Percentiles rank a stretch among this genome's conserved stretches.
phyloP scores from a whole-genome alignment of 2,113 vertebrate species.

The Lepus timidus region DNA sequence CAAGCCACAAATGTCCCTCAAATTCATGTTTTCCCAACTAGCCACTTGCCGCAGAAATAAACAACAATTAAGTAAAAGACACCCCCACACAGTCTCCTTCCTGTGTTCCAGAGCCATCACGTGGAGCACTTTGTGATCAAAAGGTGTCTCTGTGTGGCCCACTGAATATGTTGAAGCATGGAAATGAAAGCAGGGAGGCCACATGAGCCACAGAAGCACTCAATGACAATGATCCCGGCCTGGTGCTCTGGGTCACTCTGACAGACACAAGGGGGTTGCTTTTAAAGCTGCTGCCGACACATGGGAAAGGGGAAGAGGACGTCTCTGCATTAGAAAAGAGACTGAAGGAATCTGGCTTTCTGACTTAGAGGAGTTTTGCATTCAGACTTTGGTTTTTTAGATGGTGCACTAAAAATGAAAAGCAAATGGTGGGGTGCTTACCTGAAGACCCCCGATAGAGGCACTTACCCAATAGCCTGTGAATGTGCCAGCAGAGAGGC shows the following conservation, averaged over 20 bases:
- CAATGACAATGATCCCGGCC: conserved; percentile 72
- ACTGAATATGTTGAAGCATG: conserved; percentile 71
- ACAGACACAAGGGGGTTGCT: conserved; percentile 76
- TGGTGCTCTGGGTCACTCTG: conserved; percentile 73
- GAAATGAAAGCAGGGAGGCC: background rate
- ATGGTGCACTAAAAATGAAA: conserved; percentile 10
- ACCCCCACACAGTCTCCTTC: background rate
- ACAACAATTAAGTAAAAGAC: conserved; percentile 42
- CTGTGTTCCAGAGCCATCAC: background rate
- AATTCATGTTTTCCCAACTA: conserved; percentile 61
- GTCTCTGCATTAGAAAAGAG: conserved; percentile 61
- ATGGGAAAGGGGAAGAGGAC: conserved; percentile 49
- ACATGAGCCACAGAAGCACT: background rate
- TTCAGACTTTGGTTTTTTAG: background rate
- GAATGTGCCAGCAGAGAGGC: background rate
- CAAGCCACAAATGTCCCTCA: conserved; percentile 68
- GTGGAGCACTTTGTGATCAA: conserved; percentile 42
- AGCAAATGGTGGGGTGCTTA: background rate
- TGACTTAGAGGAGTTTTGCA: conserved; percentile 61
- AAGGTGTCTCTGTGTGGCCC: conserved; percentile 56
- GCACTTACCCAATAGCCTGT: background rate
- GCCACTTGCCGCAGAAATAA: conserved; percentile 50
- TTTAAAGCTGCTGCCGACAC: conserved; percentile 71
- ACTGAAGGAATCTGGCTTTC: conserved; percentile 38
- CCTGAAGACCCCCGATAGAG: background rate